phyloP scores from a whole-genome alignment of 2,888 invertebrate genomes.

The Scaptomyza parva region DNA sequence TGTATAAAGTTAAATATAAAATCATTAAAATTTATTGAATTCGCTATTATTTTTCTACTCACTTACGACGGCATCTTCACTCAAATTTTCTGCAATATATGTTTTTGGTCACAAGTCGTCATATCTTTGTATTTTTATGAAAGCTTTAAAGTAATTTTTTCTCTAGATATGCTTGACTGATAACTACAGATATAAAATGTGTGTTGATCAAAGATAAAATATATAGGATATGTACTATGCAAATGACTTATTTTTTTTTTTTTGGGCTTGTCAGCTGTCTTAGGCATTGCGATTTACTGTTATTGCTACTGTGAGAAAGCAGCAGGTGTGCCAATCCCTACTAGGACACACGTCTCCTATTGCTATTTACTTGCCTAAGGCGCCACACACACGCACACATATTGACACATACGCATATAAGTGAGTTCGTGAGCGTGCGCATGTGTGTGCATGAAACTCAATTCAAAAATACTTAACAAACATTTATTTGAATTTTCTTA shows the following conservation, averaged over 20 bases:
- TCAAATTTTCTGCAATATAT: no score
- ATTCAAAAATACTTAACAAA: constrained; percentile 79
- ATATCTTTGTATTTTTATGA: no score
- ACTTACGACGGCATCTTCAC: no score
- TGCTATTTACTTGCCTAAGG: constrained; percentile 57
- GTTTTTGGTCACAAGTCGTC: no score
- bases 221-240: no score
- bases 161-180: constrained; percentile 2
- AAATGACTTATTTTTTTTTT: constrained; percentile 10
- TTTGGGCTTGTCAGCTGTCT: constrained; percentile 47
- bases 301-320: constrained; percentile 61
- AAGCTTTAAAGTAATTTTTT: no score
- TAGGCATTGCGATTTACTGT: constrained; percentile 56
- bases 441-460: constrained; percentile 63
- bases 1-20: no score
- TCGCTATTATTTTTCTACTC: no score
- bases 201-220: constrained; percentile 13
- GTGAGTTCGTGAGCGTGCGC: constrained; percentile 8
- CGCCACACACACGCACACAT: constrained; percentile 25
- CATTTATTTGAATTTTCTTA: constrained; percentile 75
- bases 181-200: constrained; percentile 10
- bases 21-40: no score
- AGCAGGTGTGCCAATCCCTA: constrained; percentile 72
- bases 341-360: constrained; percentile 35
- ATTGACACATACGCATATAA: constrained; percentile 1